Conservation (phyloP, 2,113 vertebrate genomes). For the Pleuronectes platessa region DNA sequence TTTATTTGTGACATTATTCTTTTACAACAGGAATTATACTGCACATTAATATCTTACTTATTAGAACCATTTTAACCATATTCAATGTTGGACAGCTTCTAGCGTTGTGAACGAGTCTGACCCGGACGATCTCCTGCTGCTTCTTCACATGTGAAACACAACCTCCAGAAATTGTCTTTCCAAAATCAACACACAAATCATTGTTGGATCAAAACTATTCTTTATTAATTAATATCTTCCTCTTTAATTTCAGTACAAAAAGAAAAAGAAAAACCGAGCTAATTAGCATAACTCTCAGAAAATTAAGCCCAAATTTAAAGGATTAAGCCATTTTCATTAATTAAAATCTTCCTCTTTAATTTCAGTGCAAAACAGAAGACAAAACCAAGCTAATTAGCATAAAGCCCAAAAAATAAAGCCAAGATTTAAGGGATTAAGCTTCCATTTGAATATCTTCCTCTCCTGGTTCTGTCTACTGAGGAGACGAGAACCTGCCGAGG, state of each 20-base stretch:
- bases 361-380: slow-evolving; percentile 25
- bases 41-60: too few relatives aligned
- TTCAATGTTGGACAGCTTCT: too few relatives aligned
- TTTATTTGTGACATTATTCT: too few relatives aligned
- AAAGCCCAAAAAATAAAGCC: not conserved
- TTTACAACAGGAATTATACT: too few relatives aligned
- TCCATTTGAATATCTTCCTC: not conserved
- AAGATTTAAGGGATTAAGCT: not conserved
- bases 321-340: not conserved
- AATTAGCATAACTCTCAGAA: not conserved
- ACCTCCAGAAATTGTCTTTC: too few relatives aligned
- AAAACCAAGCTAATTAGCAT: not conserved
- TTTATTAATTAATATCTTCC: not conserved
- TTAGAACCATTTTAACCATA: too few relatives aligned
- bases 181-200: too few relatives aligned
- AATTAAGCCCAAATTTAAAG: not conserved
- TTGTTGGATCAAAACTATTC: too few relatives aligned
- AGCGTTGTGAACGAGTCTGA: too few relatives aligned
- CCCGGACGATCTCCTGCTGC: too few relatives aligned
- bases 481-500: slow-evolving; percentile 82
- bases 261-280: slow-evolving; percentile 10
- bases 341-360: slow-evolving; percentile 2
- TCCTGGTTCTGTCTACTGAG: slow-evolving; percentile 59
- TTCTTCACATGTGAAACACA: too few relatives aligned
- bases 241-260: slow-evolving; percentile 11